Conservation (phyloP, 2,113 vertebrate species). For the Cacatua alba region DNA sequence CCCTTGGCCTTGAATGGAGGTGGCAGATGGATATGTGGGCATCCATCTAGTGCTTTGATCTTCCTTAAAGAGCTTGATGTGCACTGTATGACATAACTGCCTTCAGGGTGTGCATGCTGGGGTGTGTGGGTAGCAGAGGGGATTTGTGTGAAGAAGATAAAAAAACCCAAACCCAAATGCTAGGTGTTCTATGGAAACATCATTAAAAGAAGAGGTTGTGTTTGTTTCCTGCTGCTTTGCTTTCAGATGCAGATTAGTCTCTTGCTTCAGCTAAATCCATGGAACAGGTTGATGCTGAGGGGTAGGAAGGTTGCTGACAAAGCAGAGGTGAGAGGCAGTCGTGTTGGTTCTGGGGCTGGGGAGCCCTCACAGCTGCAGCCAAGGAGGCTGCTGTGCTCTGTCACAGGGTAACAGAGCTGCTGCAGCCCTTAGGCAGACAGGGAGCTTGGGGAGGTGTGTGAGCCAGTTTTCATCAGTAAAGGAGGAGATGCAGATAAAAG, state of each 20-base stretch:
- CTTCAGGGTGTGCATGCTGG: neutral
- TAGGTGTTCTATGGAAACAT: neutral
- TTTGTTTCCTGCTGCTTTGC: neutral
- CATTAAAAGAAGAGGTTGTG: neutral
- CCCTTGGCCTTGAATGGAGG: neutral
- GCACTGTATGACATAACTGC: fast-evolving
- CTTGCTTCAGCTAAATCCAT: neutral
- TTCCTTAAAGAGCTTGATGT: fast-evolving
- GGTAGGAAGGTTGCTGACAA: no score
- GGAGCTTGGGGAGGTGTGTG: neutral
- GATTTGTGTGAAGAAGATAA: neutral
- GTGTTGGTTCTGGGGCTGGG: neutral
- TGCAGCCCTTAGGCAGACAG: neutral
- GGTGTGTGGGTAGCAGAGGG: fast-evolving
- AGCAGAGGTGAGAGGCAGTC: neutral
- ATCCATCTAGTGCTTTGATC: fast-evolving
- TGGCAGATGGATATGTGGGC: neutral
- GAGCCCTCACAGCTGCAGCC: neutral
- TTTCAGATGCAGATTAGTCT: neutral
- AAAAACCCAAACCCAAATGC: neutral
- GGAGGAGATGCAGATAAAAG: neutral
- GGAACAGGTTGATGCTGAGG: neutral
- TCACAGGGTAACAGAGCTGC: neutral
- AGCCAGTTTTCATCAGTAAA: neutral
- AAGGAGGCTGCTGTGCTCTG: fast-evolving